Evolutionary conservation across 2,113 vertebrate genomes (phyloP).

Genomic region (Rhineura floridana): DNA sequence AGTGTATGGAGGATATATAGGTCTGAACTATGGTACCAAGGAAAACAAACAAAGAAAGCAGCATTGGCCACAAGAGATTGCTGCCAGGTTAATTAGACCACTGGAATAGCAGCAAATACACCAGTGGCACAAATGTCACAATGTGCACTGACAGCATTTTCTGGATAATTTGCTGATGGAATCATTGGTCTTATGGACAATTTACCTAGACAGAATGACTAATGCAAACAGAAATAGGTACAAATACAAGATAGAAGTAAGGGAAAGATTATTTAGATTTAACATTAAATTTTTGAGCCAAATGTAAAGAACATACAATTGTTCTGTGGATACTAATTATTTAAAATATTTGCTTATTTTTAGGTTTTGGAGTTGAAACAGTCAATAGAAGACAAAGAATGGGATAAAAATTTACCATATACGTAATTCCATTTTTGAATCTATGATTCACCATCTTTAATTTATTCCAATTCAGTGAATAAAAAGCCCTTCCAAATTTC

Average conservation of each 20-base stretch:
- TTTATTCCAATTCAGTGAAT: conserved; percentile 57
- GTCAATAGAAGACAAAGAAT: conserved; percentile 29
- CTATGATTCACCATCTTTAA: conserved; percentile 46
- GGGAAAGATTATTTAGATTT: conserved; percentile 24
- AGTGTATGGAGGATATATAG: conserved; percentile 42
- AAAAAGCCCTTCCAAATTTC: conserved; percentile 68
- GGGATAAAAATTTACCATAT: conserved; percentile 41
- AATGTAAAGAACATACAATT: background rate
- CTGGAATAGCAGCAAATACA: conserved; percentile 68
- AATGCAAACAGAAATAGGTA: conserved; percentile 80
- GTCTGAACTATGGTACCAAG: conserved; percentile 58
- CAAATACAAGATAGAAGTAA: background rate
- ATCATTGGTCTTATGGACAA: conserved; percentile 84
- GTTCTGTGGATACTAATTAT: conserved; percentile 4
- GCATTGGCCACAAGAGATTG: conserved; percentile 64
- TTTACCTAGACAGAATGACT: conserved; percentile 84
- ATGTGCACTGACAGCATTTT: conserved; percentile 77
- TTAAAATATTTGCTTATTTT: background rate
- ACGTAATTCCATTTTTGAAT: conserved; percentile 55
- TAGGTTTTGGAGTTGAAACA: conserved; percentile 4
- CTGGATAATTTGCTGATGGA: conserved; percentile 90
- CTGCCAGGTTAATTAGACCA: conserved; percentile 79
- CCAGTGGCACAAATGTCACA: conserved; percentile 74
- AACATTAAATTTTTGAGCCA: rapidly evolving
- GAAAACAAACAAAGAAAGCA: conserved; percentile 55